Evolutionary conservation across 2,113 vertebrate genomes (phyloP).

Genomic region (Prolemur simus): DNA sequence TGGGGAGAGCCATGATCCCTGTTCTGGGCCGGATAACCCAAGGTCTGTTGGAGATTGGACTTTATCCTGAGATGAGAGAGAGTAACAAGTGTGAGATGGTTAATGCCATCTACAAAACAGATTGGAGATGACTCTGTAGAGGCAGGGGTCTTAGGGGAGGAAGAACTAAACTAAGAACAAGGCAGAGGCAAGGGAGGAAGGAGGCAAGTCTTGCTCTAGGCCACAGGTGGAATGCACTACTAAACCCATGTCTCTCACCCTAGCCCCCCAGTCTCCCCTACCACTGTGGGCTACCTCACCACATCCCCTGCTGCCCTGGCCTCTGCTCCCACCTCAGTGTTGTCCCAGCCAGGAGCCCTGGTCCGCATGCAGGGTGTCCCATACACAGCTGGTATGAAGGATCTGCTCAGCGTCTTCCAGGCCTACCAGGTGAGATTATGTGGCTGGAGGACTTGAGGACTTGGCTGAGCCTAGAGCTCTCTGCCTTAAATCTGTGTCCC

Average conservation of each 20-base stretch:
- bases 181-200: not conserved
- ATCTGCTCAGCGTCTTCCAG: constrained; percentile 98
- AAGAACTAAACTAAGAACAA: not conserved
- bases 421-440: constrained; percentile 94
- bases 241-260: not conserved
- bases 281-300: constrained; percentile 93
- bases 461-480: not conserved
- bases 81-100: not conserved
- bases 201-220: not conserved
- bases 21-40: not conserved
- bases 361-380: constrained; percentile 98
- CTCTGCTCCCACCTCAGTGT: constrained; percentile 87
- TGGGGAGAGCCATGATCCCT: not conserved
- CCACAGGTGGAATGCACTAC: not conserved
- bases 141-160: not conserved
- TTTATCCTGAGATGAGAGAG: not conserved
- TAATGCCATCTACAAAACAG: not conserved
- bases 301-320: constrained; percentile 92
- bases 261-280: constrained; percentile 96
- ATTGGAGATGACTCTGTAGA: not conserved
- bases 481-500: constrained; percentile 32
- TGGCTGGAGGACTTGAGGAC: constrained; percentile 71
- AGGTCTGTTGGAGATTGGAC: not conserved
- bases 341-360: constrained; percentile 92
- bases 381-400: constrained; percentile 95